A percentile compares a stretch with the other conserved stretches of the same genome.
These are phyloP conservation scores for Vanacampus margaritifer DNA, from an alignment of 2,113 vertebrate genomes.

Conservation along the genomic window DNA sequence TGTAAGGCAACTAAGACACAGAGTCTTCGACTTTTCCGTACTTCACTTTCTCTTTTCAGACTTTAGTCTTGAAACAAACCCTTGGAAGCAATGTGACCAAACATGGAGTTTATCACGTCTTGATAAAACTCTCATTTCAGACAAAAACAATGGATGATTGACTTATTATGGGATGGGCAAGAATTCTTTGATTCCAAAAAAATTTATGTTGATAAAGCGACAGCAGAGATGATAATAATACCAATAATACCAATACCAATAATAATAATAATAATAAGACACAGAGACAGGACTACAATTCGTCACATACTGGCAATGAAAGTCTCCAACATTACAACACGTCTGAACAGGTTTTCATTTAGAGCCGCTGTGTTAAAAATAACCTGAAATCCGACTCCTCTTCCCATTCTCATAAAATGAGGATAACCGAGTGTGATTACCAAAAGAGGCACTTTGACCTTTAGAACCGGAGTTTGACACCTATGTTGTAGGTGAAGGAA, in stretches of 20 bases:
- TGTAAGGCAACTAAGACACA: conserved; percentile 11
- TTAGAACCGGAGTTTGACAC: no score
- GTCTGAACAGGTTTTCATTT: not conserved
- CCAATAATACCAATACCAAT: no score
- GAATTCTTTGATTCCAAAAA: conserved; percentile 63
- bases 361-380: not conserved
- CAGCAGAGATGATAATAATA: conserved; percentile 7
- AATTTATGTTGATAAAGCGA: not conserved
- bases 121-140: not conserved
- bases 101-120: conserved; percentile 9
- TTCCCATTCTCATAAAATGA: not conserved
- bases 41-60: conserved; percentile 19
- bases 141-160: conserved; percentile 4
- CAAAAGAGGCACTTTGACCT: not conserved
- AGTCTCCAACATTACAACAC: not conserved
- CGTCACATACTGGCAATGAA: conserved; percentile 16
- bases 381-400: not conserved
- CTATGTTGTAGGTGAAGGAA: not conserved
- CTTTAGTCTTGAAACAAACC: not conserved
- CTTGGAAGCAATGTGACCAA: conserved; percentile 10
- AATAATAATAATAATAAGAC: not conserved
- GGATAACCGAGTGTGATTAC: not conserved
- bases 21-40: not conserved
- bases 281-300: not conserved
- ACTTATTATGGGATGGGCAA: conserved; percentile 25